Base-by-base conservation (phyloP, 2,888 invertebrate genomes). In the Sicus ferrugineus region DNA sequence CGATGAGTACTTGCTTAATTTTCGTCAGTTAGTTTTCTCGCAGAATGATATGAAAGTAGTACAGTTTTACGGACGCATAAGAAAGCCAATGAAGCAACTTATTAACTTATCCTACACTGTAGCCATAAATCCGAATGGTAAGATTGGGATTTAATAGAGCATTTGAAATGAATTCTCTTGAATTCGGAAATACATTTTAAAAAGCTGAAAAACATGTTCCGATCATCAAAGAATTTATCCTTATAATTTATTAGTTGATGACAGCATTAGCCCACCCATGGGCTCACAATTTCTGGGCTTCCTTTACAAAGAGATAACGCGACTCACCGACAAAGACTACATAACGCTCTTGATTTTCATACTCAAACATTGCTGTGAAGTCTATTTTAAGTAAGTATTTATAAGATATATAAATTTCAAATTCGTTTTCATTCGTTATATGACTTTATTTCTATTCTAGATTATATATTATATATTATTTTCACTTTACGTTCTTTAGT, bases 1-100 rank as follows among this genome's bases (percentile, higher is more conserved):
- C 23, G 86, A 88, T 68, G 86, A 87, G 19, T 91, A 90, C 76
- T 81, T 92, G 23, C 79, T 89, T 26, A 88, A 88, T 46, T 90
- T 90, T 78, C 88, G 90, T 3, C 81, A 83, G 63, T 81, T 77
- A 73, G 78, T 86, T 2, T 76, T 83, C 0, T 75, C 78, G 2
- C 75, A 79, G 34, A 59, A 77, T 4, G 80, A 79, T 62, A 70
- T 76, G 1, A 75, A 76, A 21, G 70, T 85, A 16, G 70, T 80
- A 28, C 74, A 79, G 14, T 77, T 84, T n/a, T 74, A 77, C n/a
- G 72, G 70, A 16, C 75, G 79, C 42, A 77, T 81, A 59, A 75
- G 73, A 2, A 78, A 78, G 7, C 75, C 81, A 58, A 80, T 83
- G 77, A 77, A 79, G 23, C 77, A 84, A 73, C 73, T 86, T 23